Evolutionary conservation across 2,113 vertebrate genomes (phyloP), one percentile per base, ranked within the genome.

Genomic region (Axis porcinus): DNA sequence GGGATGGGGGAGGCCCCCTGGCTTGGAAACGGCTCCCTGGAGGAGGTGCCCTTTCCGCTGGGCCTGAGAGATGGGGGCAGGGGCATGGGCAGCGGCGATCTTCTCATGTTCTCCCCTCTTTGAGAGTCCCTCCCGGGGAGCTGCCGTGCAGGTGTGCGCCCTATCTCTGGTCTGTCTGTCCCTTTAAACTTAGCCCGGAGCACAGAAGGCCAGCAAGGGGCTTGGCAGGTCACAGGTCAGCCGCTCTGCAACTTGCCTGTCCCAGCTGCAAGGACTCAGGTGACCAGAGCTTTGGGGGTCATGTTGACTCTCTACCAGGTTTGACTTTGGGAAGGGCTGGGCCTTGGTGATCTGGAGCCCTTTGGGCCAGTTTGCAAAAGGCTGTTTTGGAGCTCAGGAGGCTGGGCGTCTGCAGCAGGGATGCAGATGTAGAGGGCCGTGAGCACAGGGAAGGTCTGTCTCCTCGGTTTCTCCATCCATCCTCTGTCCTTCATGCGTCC

Each of bases 161-260:
- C 0, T 23, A 16, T 0, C 6, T 43, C 7, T 9, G 15, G 14
- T 1, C 64, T 3, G 0, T 13, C 33, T 6, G 0, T 21, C 54
- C 1, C 0, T 2, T 2, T 8, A 3, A 2, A 28, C 19, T 7
- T 1, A 3, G n/a, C 47, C 5, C 1, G 4, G 7, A 0, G 1
- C 1, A 1, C 3, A 6, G 86, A 10, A 12, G 25, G 36, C 62
- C 78, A 25, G 78, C 1, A 0, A 23, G 27, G 36, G 36, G 2
- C 36, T 7, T 1, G 3, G 27, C 17, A 2, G 52, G 36, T 17
- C 5, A 7, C 74, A 23, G 40, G 28, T 40, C 9, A n/a, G 87
- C 58, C 6, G 2, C 9, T 1, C 33, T 27, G 28, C 16, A 36
- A 50, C 27, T 4, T 25, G 27, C 5, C 2, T 0, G 16, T 19